Base-by-base conservation (phyloP, 92 coral and sea anemone genomes). In the Palythoa grandiflora region DNA sequence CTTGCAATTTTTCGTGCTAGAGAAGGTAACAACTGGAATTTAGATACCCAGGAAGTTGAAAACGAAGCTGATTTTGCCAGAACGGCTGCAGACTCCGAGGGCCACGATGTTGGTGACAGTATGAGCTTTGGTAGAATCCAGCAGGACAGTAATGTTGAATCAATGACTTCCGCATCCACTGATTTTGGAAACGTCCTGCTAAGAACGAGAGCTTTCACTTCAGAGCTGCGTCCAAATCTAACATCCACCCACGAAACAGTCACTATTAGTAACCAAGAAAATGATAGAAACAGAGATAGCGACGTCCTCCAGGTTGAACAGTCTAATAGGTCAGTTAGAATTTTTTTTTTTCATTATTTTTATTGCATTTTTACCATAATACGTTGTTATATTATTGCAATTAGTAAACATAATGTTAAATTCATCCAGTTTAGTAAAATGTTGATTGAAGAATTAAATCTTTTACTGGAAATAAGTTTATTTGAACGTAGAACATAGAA, bases 1-100 rank as follows among this genome's bases (percentile, higher is more conserved):
- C 85, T 95, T 83, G 96, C 96, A 47, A 85, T 95, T 11, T 95
- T 95, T 61, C 94, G 98, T 13, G 91, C 96, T 5, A 93, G 93
- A 1, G 98, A 91, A 60, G 89, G 91, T 38, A 90, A 84, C 16
- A 87, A 88, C 4, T 95, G 96, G 96, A 95, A 91, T 75, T 63
- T 95, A 17, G 93, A 95, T 15, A 89, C 91, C 2, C 84, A 93
- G 11, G 92, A 94, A 44, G 63, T 87, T 10, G 98, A 90, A 17
- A 70, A 76, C 15, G 89, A 84, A 17, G 78, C 94, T 13, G 78
- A 86, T 13, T 91, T 85, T 76, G 90, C 90, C 13, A 72, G 78
- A 6, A 84, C 92, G 1, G 83, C 87, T 0, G 77, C 85, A 65
- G 80, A 68, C 5, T 65, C 86, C 19, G 75, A 81, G 63, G 86